Evolutionary conservation across 2,113 vertebrate species (phyloP), one percentile per base, ranked within the genome.

Genomic region (Ellobius talpinus): DNA sequence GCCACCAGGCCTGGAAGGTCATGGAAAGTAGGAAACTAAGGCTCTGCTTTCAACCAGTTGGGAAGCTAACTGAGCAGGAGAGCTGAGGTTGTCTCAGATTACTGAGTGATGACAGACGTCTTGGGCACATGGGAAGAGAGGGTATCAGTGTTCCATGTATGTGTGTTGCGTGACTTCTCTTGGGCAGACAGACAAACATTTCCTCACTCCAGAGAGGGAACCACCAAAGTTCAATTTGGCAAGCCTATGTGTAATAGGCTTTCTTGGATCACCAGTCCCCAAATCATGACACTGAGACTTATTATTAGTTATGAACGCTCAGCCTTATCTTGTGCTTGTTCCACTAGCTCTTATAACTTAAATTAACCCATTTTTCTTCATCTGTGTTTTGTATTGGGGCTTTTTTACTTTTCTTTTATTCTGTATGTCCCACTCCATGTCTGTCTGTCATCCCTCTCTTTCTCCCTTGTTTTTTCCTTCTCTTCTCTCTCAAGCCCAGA

Each of bases 101-200:
- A 4, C 29, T 1, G n/a, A 1, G 72, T 3, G 42, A 50, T 50
- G n/a, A 36, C 10, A 7, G 87, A 66, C 2, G 33, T 23, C 55
- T 10, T 29, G 29, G 72, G 45, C 47, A 50, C 36, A 10, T 0
- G 26, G 29, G 47, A 88, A 36, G 11, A 47, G 26, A 5, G 26
- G 4, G 4, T 14, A 21, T 9, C 52, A 21, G 0, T 24, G 52
- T 85, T 36, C 9, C 2, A 0, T 2, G 33, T 21, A 2, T 3
- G 58, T 52, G 13, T 31, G 5, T 50, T 70, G 42, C 16, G 33
- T 66, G 84, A 33, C 31, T 5, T 47, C 31, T 85, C 58, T 65
- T 66, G 29, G 29, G 19, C 29, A 23, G 47, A 36, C 31, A 36
- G 77, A 55, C 50, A 79, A 79, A 55, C 36, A 16, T 86, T 17